Evolutionary conservation across 2,888 invertebrate genomes (phyloP).

Genomic region (Drosophila aldrichi): DNA sequence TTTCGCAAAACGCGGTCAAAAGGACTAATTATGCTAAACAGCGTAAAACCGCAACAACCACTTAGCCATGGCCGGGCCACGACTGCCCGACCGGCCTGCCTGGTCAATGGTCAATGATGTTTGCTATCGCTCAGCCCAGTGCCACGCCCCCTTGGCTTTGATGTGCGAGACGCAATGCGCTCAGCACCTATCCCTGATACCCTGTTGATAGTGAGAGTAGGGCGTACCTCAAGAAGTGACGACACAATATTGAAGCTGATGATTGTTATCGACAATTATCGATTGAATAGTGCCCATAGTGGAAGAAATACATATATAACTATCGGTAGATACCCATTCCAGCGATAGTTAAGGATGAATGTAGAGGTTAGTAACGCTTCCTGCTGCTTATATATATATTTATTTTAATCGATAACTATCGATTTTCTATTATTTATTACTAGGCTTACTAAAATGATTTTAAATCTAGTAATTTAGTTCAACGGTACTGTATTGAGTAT

Average conservation of each 20-base stretch:
- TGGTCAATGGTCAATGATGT: conserved; percentile 11
- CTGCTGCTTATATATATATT: background rate
- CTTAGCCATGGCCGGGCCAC: conserved; percentile 59
- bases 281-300: background rate
- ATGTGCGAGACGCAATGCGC: background rate
- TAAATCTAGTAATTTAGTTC: too few species aligned
- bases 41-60: conserved; percentile 74
- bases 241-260: background rate
- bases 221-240: background rate
- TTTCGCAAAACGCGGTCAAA: conserved; percentile 76
- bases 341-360: background rate
- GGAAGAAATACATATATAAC: too few species aligned
- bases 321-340: background rate
- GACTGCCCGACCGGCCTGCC: background rate
- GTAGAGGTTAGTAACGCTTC: background rate
- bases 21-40: conserved; percentile 82
- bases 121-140: conserved; percentile 6
- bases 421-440: background rate
- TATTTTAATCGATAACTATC: background rate
- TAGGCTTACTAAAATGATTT: too few species aligned
- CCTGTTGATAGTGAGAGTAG: background rate
- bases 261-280: background rate
- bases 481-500: too few species aligned
- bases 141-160: background rate
- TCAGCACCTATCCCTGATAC: background rate